Base-by-base conservation (phyloP, 2,888 invertebrate genomes). In the Aspidapion aeneum region DNA sequence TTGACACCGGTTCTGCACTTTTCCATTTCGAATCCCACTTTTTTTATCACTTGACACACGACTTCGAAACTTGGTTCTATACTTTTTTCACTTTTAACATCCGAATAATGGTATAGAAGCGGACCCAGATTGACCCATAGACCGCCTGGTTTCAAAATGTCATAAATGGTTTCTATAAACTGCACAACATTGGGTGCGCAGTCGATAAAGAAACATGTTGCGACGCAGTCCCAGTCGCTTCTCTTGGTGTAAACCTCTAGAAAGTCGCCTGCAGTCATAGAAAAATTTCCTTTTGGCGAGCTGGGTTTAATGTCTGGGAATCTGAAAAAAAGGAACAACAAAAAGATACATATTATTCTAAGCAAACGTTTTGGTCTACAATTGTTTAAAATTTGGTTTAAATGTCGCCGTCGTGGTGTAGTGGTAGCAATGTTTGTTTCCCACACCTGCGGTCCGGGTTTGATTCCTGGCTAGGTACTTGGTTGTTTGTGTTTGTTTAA, bases 181-280 rank as follows among this genome's bases (percentile, higher is more conserved):
- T 93, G 91, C 1, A 98, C 90, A 18, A 98, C 90, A 78, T 99
- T 99, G 64, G 94, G 93, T 0, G 98, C 98, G 74, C 99, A 99
- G 81, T 99, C 99, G 62, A 99, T 93, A 79, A 99, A 99, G 82
- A 99, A 99, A 71, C 98, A 97, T 0, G 98, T 96, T 0, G 94
- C 93, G 0, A 99, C 89, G 76, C 94, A 96, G 74, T 96, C 89
- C 92, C 96, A 97, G 58, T 87, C 85, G 66, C 90, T 86, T 54
- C 81, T 74, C 51, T 85, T 85, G 1, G 84, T 87, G 76, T 92
- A 92, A 7, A 96, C 94, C 83, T 97, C 95, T 17, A 96, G 82
- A 76, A 98, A 99, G 78, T 98, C 98, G 0, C 98, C 99, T 16
- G 98, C 98, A 0, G 93, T 91, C 92, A 99, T 98, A 1, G 94